Percentiles rank a stretch among this genome's conserved stretches.
Conservation (phyloP, 2,797 vertebrate genomes). For the Rhinoraja longicauda region DNA sequence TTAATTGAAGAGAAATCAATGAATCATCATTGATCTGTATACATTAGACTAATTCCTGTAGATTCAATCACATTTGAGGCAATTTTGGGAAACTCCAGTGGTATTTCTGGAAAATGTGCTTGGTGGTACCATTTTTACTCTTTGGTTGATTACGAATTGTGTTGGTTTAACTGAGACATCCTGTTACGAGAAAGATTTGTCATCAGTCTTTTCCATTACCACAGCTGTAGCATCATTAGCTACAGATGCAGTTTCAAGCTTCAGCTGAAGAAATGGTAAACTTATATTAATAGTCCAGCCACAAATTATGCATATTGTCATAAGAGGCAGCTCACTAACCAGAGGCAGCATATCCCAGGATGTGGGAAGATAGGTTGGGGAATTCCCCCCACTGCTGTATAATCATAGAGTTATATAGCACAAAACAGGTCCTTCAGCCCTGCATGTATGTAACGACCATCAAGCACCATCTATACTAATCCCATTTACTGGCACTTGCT, state of each 20-base stretch:
- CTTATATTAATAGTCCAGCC: not conserved
- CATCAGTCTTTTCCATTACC: not conserved
- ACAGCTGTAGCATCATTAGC: not conserved
- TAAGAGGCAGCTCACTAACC: not conserved
- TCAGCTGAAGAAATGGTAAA: not conserved
- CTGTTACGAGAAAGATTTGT: slow-evolving; percentile 13
- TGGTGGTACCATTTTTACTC: not conserved
- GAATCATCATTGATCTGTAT: not conserved
- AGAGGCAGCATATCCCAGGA: not conserved
- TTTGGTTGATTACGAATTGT: slow-evolving; percentile 8
- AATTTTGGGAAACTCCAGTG: not conserved
- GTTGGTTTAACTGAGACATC: slow-evolving; percentile 21
- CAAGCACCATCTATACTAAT: no score
- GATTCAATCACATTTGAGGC: not conserved
- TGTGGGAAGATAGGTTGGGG: not conserved
- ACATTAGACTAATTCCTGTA: slow-evolving; percentile 1
- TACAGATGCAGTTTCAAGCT: not conserved
- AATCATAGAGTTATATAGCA: no score
- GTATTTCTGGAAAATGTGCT: not conserved
- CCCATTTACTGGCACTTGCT: no score
- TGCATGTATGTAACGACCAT: no score
- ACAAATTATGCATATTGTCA: not conserved
- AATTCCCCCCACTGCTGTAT: no score
- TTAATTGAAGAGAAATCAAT: not conserved
- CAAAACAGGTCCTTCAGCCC: no score